A percentile compares a stretch with the other conserved stretches of the same genome.
Conservation (phyloP, 2,888 invertebrate species). For the Pardosa pseudoannulata region DNA sequence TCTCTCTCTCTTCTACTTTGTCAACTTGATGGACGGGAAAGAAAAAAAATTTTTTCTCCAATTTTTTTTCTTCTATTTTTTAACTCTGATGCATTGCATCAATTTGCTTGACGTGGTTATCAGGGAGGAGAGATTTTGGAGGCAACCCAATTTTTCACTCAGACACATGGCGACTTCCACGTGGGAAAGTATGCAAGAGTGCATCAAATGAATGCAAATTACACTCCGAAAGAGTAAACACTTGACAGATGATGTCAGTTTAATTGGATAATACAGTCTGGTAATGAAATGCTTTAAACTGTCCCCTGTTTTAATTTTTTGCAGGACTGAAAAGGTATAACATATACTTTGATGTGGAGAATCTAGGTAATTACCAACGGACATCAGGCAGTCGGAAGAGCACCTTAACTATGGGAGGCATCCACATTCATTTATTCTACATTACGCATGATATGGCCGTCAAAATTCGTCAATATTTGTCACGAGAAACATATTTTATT, state of each 20-base stretch:
- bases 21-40: conserved; percentile 12
- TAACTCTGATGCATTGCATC: conserved; percentile 4
- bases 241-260: not conserved
- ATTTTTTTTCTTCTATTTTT: not conserved
- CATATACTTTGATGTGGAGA: no score
- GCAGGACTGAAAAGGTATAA: no score
- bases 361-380: no score
- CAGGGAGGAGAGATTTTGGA: not conserved
- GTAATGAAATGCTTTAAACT: no score
- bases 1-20: not conserved
- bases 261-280: not conserved
- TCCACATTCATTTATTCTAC: no score
- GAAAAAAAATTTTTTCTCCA: not conserved
- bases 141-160: not conserved
- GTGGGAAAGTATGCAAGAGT: not conserved
- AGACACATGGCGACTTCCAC: not conserved
- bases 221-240: not conserved
- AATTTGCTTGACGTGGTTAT: conserved; percentile 11
- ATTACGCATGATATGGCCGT: no score
- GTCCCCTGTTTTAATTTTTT: no score
- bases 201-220: conserved; percentile 9
- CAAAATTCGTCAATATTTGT: no score
- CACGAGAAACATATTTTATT: no score
- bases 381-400: no score
- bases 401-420: no score